These are phyloP conservation scores for Byasa hedistus DNA, from an alignment of 2,888 invertebrate species.

Conservation along the genomic window DNA sequence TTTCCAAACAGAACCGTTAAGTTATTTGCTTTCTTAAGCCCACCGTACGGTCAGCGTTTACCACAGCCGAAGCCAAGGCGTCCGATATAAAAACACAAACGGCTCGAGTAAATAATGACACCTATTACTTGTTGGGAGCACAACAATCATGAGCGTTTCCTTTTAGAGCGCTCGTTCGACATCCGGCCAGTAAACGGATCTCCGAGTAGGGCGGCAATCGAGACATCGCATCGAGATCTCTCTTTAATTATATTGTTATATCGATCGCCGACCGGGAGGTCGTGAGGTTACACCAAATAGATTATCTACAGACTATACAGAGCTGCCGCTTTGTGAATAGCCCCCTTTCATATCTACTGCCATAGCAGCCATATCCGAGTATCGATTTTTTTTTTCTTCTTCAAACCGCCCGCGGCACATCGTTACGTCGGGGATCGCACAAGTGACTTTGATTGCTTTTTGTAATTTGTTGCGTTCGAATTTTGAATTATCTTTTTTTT, in stretches of 20 bases:
- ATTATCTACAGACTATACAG: conserved; percentile 71
- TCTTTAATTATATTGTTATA: conserved; percentile 79
- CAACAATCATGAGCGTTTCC: conserved; percentile 67
- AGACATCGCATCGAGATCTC: conserved; percentile 55
- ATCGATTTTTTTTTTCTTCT: conserved; percentile 60
- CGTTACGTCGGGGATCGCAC: conserved; percentile 46
- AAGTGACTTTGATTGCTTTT: conserved; percentile 68
- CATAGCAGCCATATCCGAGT: conserved; percentile 32
- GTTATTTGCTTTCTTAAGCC: conserved; percentile 21
- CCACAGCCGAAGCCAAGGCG: conserved; percentile 32
- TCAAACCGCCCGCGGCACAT: conserved; percentile 42
- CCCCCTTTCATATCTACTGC: conserved; percentile 58
- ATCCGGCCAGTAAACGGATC: conserved; percentile 62
- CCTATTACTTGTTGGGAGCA: conserved; percentile 61
- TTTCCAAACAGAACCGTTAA: conserved; percentile 20
- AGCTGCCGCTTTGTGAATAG: conserved; percentile 61
- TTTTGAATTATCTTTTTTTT: conserved; percentile 60
- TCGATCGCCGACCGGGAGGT: conserved; percentile 63
- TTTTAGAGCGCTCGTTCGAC: conserved; percentile 60
- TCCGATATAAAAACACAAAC: conserved; percentile 35
- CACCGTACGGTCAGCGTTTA: conserved; percentile 16
- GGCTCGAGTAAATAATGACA: conserved; percentile 62
- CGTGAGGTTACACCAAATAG: conserved; percentile 79
- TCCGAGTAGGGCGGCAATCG: conserved; percentile 35
- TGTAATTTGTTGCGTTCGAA: conserved; percentile 59